These are phyloP conservation scores for Coilia nasus DNA, from an alignment of 2,797 vertebrate genomes.

Conservation along the genomic window DNA sequence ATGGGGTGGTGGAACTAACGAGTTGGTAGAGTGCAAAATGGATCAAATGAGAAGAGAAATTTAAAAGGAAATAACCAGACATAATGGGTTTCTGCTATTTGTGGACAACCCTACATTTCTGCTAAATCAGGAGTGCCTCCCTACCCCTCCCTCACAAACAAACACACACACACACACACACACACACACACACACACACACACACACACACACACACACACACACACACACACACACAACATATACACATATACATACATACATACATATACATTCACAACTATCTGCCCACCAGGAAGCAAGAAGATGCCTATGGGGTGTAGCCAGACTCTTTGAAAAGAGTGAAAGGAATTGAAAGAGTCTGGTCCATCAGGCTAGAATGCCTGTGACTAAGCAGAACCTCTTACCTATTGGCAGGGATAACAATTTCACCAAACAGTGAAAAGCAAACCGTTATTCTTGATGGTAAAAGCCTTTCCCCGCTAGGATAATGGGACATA, in stretches of 20 bases:
- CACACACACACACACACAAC: neutral
- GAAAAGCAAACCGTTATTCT: neutral
- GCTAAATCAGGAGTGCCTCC: neutral
- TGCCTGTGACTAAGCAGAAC: no score
- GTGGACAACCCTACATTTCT: neutral
- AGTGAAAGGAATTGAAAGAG: no score
- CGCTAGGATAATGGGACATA: neutral
- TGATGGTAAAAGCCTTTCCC: neutral
- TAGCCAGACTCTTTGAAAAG: no score
- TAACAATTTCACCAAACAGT: neutral
- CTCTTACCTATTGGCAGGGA: neutral
- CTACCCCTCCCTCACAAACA: neutral
- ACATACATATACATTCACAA: no score
- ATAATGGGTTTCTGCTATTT: neutral
- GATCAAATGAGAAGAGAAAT: neutral
- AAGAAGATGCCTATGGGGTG: no score
- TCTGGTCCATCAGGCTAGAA: no score
- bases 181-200: neutral
- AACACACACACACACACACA: neutral
- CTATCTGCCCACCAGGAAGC: no score
- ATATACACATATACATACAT: no score
- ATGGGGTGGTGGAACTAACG: neutral
- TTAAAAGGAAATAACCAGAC: neutral
- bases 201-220: neutral
- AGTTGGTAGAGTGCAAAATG: neutral